Evolutionary conservation across 2,113 vertebrate species (phyloP), one percentile per base, ranked within the genome.

Genomic region (Nettapus auritus): DNA sequence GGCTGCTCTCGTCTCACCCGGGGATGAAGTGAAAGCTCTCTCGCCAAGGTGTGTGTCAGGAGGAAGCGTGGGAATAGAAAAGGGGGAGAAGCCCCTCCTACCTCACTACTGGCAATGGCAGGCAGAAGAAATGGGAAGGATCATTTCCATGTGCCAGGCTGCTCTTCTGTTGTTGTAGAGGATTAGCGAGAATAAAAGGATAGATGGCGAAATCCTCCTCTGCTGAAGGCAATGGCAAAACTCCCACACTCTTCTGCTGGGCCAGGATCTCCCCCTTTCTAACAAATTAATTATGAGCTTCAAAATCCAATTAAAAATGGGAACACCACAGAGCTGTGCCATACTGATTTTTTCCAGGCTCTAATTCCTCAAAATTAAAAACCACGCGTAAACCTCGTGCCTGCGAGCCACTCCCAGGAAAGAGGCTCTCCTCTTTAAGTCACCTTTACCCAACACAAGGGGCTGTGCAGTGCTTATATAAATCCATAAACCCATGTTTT

Each of bases 281-380:
- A 91, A 87, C 67, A 92, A 94, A 91, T 93, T 93, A 97, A 96
- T 95, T 91, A 94, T 13, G 40, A 95, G 63, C 70, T 63, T 90
- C 79, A 91, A 96, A 95, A 97, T 89, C 89, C 89, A 96, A 82
- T 94, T 96, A 96, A 94, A 96, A 95, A 80, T 69, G 87, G 63
- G 81, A 92, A 76, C 44, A 94, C 79, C 62, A 53, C 0, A 0
- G 53, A 92, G 53, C 76, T 87, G 63, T 76, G 78, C 63, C 82
- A 93, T 55, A n/a, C 40, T 73, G 70, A 89, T 33, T 80, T 88
- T 92, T 91, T 90, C 20, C 82, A 80, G 82, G 62, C 56, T 90
- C 70, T 79, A 91, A 93, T 79, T 91, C 86, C 57, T 76, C 57
- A 89, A 60, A 91, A 95, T 79, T 90, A 95, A 79, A 89, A 90